phyloP scores from a whole-genome alignment of 1,140 invertebrate genomes.

The Goniozus legneri region DNA sequence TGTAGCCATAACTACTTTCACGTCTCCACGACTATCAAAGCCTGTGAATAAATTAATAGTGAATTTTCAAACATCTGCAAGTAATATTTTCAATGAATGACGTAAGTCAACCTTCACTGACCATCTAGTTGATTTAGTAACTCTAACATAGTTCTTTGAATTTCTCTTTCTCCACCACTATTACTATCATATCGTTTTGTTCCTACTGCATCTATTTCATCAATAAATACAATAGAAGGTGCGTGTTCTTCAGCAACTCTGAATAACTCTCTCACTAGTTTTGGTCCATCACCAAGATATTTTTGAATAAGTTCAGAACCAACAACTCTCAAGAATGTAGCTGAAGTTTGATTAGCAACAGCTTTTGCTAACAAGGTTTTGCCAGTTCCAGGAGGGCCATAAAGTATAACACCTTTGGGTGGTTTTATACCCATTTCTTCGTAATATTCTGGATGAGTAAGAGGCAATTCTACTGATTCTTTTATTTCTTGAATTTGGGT shows the following conservation, averaged over 20 bases:
- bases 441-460: slow-evolving; percentile 99
- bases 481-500: slow-evolving; percentile 99
- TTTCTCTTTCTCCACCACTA: slow-evolving; percentile 98
- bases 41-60: slow-evolving; percentile 47
- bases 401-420: slow-evolving; percentile 98
- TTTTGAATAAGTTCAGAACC: slow-evolving; percentile 99
- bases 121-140: slow-evolving; percentile 98
- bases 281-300: slow-evolving; percentile 98
- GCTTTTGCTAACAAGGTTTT: slow-evolving; percentile 98
- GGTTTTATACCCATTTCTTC: slow-evolving; percentile 99
- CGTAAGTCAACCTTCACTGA: slow-evolving; percentile 62
- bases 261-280: slow-evolving; percentile 96
- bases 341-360: slow-evolving; percentile 99
- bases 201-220: slow-evolving; percentile 99
- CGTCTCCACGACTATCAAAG: slow-evolving; percentile 73
- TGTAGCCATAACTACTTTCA: slow-evolving; percentile 97
- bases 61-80: not conserved
- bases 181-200: slow-evolving; percentile 99
- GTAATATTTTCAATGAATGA: not conserved
- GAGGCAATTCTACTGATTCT: slow-evolving; percentile 96
- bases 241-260: slow-evolving; percentile 99
- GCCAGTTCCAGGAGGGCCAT: slow-evolving; percentile 96
- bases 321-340: slow-evolving; percentile 97
- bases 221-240: slow-evolving; percentile 99
- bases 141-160: slow-evolving; percentile 99